These are phyloP conservation scores for Chitala chitala DNA, from an alignment of 2,113 vertebrate genomes.

Conservation along the genomic window DNA sequence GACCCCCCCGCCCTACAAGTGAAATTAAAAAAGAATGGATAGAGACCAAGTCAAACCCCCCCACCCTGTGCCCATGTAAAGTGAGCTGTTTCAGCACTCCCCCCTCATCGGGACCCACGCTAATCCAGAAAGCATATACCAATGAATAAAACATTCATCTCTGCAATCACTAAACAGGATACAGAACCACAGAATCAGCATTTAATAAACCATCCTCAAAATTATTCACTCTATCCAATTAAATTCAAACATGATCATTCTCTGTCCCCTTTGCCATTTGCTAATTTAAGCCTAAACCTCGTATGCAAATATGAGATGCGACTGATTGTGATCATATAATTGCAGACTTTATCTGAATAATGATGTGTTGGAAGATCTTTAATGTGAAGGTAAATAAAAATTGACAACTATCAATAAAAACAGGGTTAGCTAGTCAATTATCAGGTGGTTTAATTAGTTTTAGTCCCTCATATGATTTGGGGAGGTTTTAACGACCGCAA, in stretches of 20 bases:
- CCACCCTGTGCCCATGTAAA: background rate
- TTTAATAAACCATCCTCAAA: slow-evolving; percentile 29
- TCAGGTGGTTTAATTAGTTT: background rate
- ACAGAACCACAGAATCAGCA: slow-evolving; percentile 4
- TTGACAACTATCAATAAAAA: background rate
- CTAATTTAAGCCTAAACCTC: slow-evolving; percentile 20
- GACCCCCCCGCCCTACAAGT: background rate
- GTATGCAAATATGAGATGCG: slow-evolving; percentile 29
- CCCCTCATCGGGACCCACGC: slow-evolving; percentile 13
- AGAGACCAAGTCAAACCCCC: background rate
- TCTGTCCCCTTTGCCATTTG: slow-evolving; percentile 22
- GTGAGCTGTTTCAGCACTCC: slow-evolving; percentile 1
- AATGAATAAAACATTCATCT: slow-evolving; percentile 23
- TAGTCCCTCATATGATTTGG: background rate
- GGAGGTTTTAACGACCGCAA: no score
- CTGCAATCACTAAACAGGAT: slow-evolving; percentile 26
- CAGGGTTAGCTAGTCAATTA: background rate
- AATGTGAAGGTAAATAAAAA: background rate
- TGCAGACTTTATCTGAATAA: slow-evolving; percentile 22
- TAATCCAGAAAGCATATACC: background rate
- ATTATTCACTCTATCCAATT: slow-evolving; percentile 30
- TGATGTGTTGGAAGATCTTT: background rate
- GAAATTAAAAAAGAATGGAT: background rate
- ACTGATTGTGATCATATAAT: slow-evolving; percentile 27
- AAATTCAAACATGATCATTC: slow-evolving; percentile 26